A percentile compares a stretch with the other conserved stretches of the same genome.
Conservation (phyloP, 2,113 vertebrate species). For the Alligator mississippiensis region DNA sequence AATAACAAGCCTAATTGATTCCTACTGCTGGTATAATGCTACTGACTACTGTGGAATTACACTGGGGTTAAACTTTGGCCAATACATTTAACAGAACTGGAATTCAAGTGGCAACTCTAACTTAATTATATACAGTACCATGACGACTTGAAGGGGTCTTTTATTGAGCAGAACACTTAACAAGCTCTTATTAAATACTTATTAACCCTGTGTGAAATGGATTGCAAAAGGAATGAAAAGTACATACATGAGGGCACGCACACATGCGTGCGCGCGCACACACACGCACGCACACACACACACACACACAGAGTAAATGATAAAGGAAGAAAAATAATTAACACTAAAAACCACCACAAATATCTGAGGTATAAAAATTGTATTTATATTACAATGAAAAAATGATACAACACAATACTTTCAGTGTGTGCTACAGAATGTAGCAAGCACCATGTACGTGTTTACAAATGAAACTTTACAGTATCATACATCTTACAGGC, state of each 20-base stretch:
- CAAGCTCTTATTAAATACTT: neutral
- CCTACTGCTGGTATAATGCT: neutral
- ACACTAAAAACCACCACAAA: slow-evolving; percentile 38
- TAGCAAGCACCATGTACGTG: slow-evolving; percentile 79
- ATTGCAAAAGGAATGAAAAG: neutral
- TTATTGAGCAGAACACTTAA: neutral
- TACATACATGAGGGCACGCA: neutral
- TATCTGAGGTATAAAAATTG: slow-evolving; percentile 87
- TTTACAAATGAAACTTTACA: slow-evolving; percentile 72
- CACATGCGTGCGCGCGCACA: too few species aligned
- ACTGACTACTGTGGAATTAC: neutral
- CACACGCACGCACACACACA: too few species aligned
- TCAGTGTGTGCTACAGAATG: slow-evolving; percentile 71
- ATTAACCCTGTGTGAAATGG: neutral
- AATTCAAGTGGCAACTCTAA: neutral
- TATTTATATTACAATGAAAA: slow-evolving; percentile 92
- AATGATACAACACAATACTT: slow-evolving; percentile 83
- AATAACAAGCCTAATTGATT: neutral
- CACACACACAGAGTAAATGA: neutral
- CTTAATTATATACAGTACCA: neutral
- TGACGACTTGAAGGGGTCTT: neutral
- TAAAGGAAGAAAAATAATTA: neutral
- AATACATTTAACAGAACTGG: neutral
- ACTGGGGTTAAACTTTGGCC: neutral
- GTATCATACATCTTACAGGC: slow-evolving; percentile 80